Evolutionary conservation across 2,888 invertebrate genomes (phyloP).

Genomic region (Volucella zonaria): DNA sequence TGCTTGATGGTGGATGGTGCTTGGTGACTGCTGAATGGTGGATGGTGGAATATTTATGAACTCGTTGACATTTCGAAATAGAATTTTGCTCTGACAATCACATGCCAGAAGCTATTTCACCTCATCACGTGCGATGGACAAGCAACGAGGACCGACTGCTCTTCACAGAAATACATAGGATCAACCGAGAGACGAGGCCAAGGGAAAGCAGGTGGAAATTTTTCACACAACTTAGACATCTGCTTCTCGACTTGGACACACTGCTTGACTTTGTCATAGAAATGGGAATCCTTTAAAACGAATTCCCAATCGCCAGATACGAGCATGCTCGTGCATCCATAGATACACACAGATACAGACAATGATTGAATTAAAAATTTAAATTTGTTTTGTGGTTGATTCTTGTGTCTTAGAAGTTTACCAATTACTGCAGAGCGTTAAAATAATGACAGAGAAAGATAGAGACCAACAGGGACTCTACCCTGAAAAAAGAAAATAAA

Average conservation of each 20-base stretch:
- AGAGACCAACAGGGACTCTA: background rate
- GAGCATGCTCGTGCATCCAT: background rate
- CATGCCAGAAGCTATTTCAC: conserved; percentile 69
- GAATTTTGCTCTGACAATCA: conserved; percentile 64
- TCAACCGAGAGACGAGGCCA: background rate
- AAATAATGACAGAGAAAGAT: conserved; percentile 1
- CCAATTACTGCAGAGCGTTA: conserved; percentile 57
- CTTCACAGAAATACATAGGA: too few relatives aligned
- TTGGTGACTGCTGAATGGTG: conserved; percentile 3
- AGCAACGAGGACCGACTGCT: conserved; percentile 5
- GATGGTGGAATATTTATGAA: conserved; percentile 69
- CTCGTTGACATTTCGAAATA: conserved; percentile 73
- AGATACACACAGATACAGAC: background rate
- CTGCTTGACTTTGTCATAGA: conserved; percentile 18
- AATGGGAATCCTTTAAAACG: conserved; percentile 45
- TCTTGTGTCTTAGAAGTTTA: conserved; percentile 71
- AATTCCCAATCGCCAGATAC: conserved; percentile 6
- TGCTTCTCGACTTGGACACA: conserved; percentile 35
- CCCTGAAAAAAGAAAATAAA: too few relatives aligned
- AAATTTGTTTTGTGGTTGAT: conserved; percentile 68
- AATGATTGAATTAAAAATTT: conserved; percentile 71
- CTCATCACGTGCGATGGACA: conserved; percentile 63
- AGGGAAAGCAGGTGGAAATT: conserved; percentile 1
- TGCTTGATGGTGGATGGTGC: background rate
- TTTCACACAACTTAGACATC: conserved; percentile 51